Conservation (phyloP, 2,113 vertebrate species). For the Petaurus breviceps region DNA sequence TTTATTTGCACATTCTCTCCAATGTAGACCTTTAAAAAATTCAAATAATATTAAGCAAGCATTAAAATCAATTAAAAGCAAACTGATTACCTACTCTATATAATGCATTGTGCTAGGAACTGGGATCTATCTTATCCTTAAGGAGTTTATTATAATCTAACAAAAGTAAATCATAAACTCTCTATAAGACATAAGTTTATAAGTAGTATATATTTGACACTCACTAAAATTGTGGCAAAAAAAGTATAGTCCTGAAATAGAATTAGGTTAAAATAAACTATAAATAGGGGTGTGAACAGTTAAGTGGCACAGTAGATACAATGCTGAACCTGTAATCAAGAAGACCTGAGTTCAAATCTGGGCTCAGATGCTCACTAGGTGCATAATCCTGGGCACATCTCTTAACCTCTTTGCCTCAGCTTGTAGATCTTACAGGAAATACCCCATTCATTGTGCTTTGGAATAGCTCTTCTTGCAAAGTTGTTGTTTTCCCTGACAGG, state of each 20-base stretch:
- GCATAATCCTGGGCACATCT: not conserved
- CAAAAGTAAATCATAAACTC: not conserved
- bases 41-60: not conserved
- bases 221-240: not conserved
- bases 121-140: not conserved
- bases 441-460: not conserved
- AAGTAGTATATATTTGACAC: not conserved
- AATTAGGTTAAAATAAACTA: not conserved
- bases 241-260: not conserved
- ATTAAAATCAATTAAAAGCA: not conserved
- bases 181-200: not conserved
- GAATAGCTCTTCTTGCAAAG: not conserved
- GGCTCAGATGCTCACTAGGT: not conserved
- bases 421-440: not conserved
- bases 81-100: not conserved
- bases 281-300: not conserved
- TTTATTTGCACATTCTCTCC: not conserved
- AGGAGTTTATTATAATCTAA: not conserved
- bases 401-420: not conserved
- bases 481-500: not conserved
- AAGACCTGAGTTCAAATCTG: not conserved
- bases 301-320: not conserved
- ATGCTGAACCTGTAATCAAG: not conserved
- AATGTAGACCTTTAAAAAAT: not conserved
- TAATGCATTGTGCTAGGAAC: not conserved